These are phyloP conservation scores for Struthio camelus DNA, from an alignment of 2,113 vertebrate species.

Conservation along the genomic window DNA sequence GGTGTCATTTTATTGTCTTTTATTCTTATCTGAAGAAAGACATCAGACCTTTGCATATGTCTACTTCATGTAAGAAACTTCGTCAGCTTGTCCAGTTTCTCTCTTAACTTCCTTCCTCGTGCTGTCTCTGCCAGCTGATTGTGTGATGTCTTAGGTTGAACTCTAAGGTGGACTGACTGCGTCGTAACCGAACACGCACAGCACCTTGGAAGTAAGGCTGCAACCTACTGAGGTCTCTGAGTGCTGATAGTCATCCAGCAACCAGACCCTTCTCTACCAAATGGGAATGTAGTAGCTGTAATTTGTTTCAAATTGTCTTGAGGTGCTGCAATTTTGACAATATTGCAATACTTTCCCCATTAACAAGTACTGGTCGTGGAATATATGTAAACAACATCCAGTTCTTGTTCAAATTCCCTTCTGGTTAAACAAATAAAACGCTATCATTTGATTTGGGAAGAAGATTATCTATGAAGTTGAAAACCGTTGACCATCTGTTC, in stretches of 20 bases:
- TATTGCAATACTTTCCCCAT: background rate
- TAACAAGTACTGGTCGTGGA: background rate
- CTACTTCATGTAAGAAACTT: background rate
- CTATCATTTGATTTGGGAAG: slow-evolving; percentile 38
- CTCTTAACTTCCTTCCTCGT: background rate
- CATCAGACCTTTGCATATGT: background rate
- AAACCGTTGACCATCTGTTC: slow-evolving; percentile 58
- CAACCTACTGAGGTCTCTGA: background rate
- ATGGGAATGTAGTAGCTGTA: background rate
- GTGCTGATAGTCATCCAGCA: background rate
- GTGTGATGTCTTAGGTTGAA: background rate
- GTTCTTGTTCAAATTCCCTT: background rate
- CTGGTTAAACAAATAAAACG: background rate
- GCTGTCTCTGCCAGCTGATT: background rate
- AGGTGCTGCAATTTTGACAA: background rate
- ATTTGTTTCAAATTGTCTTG: background rate
- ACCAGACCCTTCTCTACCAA: background rate
- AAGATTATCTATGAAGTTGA: slow-evolving; percentile 50
- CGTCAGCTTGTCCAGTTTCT: background rate
- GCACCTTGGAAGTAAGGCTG: background rate
- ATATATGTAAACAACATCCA: background rate
- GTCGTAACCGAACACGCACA: background rate
- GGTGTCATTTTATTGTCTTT: background rate
- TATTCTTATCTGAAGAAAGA: background rate
- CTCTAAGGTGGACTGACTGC: background rate